phyloP scores from a whole-genome alignment of 1,140 invertebrate species.

The Drosophila aff. region DNA sequence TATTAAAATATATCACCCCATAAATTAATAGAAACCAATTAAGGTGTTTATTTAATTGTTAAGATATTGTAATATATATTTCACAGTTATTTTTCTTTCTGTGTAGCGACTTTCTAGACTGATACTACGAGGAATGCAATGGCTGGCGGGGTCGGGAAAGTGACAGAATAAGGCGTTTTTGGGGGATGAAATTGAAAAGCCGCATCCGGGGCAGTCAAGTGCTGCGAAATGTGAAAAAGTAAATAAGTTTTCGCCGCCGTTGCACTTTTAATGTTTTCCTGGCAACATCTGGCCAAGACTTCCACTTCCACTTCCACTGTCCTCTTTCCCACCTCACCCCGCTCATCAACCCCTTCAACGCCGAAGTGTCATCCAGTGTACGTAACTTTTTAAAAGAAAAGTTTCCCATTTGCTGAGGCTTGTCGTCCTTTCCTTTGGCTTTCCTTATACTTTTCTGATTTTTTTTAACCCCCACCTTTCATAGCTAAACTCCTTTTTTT shows the following conservation, averaged over 20 bases:
- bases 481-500: constrained; percentile 3
- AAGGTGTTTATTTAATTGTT: not conserved
- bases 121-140: constrained; percentile 60
- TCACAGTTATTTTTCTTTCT: not conserved
- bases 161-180: constrained; percentile 6
- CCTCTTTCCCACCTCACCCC: constrained; percentile 7
- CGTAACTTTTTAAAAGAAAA: constrained; percentile 84
- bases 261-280: constrained; percentile 75
- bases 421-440: constrained; percentile 48
- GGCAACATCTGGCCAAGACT: constrained; percentile 70
- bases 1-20: not conserved
- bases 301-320: not conserved
- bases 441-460: constrained; percentile 23
- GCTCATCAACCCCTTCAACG: constrained; percentile 19
- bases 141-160: not conserved
- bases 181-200: constrained; percentile 36
- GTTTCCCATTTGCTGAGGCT: constrained; percentile 59
- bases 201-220: constrained; percentile 63
- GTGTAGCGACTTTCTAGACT: constrained; percentile 24
- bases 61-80: not conserved
- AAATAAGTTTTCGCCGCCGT: constrained; percentile 75
- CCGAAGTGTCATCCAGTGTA: constrained; percentile 78
- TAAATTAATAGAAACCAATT: not conserved
- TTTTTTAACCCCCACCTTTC: constrained; percentile 27
- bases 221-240: constrained; percentile 75